A percentile compares a stretch with the other conserved stretches of the same genome.
These are phyloP conservation scores for Gryllus bimaculatus DNA, from an alignment of 1,140 invertebrate genomes.

Conservation along the genomic window DNA sequence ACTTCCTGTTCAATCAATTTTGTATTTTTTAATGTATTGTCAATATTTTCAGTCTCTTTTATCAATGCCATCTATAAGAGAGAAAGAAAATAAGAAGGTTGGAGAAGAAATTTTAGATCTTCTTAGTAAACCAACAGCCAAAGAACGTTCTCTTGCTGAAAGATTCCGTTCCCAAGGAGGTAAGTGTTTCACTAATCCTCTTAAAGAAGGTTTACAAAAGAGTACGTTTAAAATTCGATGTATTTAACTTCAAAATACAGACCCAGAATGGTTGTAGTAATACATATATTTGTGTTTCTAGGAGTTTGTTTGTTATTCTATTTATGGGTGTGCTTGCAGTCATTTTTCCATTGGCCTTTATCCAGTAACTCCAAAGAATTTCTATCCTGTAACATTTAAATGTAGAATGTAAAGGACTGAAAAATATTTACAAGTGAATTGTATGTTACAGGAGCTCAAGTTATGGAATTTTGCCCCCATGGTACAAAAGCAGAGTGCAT, in stretches of 20 bases:
- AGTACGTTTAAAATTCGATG: too few relatives aligned
- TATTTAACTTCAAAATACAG: too few relatives aligned
- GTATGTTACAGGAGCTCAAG: constrained; percentile 56
- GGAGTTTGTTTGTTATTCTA: too few relatives aligned
- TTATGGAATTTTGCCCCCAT: constrained; percentile 94
- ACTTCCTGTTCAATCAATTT: not conserved
- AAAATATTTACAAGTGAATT: not conserved
- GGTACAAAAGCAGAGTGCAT: constrained; percentile 86
- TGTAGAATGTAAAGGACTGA: too few relatives aligned
- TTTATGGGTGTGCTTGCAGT: too few relatives aligned
- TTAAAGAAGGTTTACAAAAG: too few relatives aligned
- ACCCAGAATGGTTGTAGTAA: too few relatives aligned
- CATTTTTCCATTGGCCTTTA: too few relatives aligned
- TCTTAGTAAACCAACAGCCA: constrained; percentile 89
- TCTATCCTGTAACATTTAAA: too few relatives aligned
- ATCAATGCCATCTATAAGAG: constrained; percentile 85
- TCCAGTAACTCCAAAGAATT: too few relatives aligned
- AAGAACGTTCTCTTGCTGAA: constrained; percentile 87
- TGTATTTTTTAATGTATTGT: not conserved
- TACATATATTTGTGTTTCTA: too few relatives aligned
- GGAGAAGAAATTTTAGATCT: constrained; percentile 93
- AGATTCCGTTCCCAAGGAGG: constrained; percentile 91
- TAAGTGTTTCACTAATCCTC: constrained; percentile 23
- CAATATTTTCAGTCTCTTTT: constrained; percentile 59
- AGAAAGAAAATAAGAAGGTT: constrained; percentile 90